Percentiles rank a stretch among this genome's conserved stretches.
Conservation (phyloP, 2,113 vertebrate genomes). For the Peromyscus californicus region DNA sequence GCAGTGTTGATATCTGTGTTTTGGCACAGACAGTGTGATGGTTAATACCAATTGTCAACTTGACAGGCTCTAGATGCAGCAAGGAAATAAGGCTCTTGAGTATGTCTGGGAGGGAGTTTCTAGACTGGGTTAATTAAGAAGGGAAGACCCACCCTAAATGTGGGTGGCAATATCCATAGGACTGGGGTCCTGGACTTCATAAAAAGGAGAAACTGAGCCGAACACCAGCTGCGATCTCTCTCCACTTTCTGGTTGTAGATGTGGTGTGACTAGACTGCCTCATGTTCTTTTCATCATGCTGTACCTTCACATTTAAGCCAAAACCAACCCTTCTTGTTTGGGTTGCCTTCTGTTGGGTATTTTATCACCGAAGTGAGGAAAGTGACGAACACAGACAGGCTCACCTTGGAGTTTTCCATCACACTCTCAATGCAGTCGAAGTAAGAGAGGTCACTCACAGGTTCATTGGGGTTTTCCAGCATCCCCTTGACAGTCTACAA, state of each 20-base stretch:
- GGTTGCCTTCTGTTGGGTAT: not conserved
- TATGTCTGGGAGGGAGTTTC: not conserved
- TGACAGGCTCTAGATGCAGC: not conserved
- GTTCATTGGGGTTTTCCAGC: conserved; percentile 97
- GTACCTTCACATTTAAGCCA: not conserved
- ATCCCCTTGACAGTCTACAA: conserved; percentile 96
- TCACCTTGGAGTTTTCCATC: conserved; percentile 99
- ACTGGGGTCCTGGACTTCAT: too few relatives aligned
- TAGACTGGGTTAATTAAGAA: too few relatives aligned
- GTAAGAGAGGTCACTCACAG: conserved; percentile 98
- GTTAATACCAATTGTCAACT: not conserved
- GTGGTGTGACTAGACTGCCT: not conserved
- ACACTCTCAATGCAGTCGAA: conserved; percentile 99
- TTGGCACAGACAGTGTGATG: not conserved
- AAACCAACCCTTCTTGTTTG: not conserved
- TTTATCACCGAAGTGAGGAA: not conserved
- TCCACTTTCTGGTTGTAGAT: not conserved
- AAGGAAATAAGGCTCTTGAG: not conserved
- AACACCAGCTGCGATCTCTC: not conserved
- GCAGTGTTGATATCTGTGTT: not conserved
- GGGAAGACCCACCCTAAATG: not conserved
- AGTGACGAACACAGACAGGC: not conserved
- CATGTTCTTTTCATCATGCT: too few relatives aligned
- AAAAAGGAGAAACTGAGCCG: not conserved
- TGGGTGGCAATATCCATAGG: not conserved